These are phyloP conservation scores for Grapholita molesta DNA, from an alignment of 1,140 invertebrate genomes.

Conservation along the genomic window DNA sequence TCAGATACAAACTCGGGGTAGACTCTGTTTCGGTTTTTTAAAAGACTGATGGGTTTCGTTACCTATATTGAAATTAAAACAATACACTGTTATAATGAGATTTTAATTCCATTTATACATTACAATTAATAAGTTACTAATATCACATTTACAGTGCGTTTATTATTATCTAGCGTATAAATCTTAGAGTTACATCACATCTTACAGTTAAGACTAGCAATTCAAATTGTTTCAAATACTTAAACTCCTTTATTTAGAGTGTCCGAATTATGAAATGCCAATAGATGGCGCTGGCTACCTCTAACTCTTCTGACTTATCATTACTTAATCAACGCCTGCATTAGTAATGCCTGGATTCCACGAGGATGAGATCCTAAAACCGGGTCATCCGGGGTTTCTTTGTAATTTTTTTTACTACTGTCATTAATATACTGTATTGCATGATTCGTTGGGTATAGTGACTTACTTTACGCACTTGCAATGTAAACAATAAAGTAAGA, in stretches of 20 bases:
- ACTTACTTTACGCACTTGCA: too few relatives aligned
- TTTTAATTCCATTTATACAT: conserved; percentile 33
- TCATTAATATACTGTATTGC: too few relatives aligned
- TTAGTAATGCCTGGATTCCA: too few relatives aligned
- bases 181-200: conserved; percentile 26
- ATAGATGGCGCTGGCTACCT: background rate
- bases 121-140: conserved; percentile 57
- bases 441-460: too few relatives aligned
- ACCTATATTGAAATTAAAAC: background rate
- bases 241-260: conserved; percentile 50
- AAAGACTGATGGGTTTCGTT: background rate
- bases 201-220: conserved; percentile 69
- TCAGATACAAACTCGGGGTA: too few relatives aligned
- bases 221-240: conserved; percentile 41
- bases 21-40: too few relatives aligned
- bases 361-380: too few relatives aligned
- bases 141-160: conserved; percentile 68
- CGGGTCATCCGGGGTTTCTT: too few relatives aligned
- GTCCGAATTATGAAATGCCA: background rate
- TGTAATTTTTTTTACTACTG: too few relatives aligned
- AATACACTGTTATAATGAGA: conserved; percentile 23
- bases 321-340: too few relatives aligned
- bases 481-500: too few relatives aligned
- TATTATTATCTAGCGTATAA: conserved; percentile 40
- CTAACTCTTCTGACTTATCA: background rate